These are phyloP conservation scores for Rhagologus leucostigma DNA, from an alignment of 2,113 vertebrate species.

Conservation along the genomic window DNA sequence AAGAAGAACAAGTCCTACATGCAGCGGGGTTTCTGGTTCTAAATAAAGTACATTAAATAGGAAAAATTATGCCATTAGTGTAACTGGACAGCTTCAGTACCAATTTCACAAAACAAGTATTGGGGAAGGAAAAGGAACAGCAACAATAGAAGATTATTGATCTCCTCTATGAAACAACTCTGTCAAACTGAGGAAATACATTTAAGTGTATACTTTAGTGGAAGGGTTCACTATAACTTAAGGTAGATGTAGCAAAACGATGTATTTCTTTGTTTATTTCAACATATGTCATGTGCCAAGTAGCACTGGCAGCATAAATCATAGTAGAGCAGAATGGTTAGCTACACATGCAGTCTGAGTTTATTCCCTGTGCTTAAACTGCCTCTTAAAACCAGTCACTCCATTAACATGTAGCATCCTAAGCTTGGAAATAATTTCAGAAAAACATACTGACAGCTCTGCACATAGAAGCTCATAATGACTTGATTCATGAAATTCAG, in stretches of 20 bases:
- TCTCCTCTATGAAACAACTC: not conserved
- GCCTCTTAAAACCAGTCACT: not conserved
- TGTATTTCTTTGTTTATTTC: not conserved
- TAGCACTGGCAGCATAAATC: not conserved
- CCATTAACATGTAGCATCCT: not conserved
- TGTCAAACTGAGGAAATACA: not conserved
- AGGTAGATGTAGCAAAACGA: not conserved
- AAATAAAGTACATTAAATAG: not conserved
- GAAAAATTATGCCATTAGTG: not conserved
- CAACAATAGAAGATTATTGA: not conserved
- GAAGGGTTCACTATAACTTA: not conserved
- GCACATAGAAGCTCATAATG: not conserved
- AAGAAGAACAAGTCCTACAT: not conserved
- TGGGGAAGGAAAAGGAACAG: not conserved
- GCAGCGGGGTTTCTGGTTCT: not conserved
- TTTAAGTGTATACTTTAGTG: not conserved
- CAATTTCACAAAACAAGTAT: not conserved
- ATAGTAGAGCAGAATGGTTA: not conserved
- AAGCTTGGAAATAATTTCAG: constrained; percentile 40
- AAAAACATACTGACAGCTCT: not conserved
- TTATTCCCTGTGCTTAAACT: not conserved
- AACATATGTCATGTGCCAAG: not conserved
- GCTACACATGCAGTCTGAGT: not conserved
- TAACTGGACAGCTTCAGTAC: not conserved
- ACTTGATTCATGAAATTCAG: not conserved